Conservation (phyloP, 2,888 invertebrate species). For the Drosophila prostipennis region DNA sequence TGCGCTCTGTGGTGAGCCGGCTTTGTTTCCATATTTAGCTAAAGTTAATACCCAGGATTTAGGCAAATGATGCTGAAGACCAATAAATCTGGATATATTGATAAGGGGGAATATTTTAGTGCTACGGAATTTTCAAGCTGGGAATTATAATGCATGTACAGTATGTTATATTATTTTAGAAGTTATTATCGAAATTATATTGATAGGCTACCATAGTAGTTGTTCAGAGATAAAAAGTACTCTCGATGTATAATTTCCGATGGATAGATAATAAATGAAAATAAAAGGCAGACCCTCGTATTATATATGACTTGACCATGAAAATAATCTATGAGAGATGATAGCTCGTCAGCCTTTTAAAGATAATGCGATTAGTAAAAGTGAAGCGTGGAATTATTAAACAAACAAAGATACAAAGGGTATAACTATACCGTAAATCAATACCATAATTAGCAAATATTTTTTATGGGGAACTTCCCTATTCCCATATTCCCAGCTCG, state of each 20-base stretch:
- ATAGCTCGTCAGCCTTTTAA: slow-evolving; percentile 7
- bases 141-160: too few relatives aligned
- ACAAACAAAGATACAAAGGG: background rate
- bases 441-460: background rate
- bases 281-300: background rate
- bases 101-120: background rate
- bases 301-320: slow-evolving; percentile 1
- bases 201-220: background rate
- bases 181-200: background rate
- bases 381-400: background rate
- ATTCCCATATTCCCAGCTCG: slow-evolving; percentile 1
- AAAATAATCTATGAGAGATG: background rate
- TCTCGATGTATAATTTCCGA: too few relatives aligned
- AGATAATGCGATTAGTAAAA: slow-evolving; percentile 8
- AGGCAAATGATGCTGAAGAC: slow-evolving; percentile 14
- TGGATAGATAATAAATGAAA: background rate
- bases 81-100: background rate
- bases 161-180: too few relatives aligned
- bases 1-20: slow-evolving; percentile 67
- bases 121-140: too few relatives aligned
- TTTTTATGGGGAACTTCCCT: slow-evolving; percentile 14
- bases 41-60: slow-evolving; percentile 46
- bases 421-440: background rate
- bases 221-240: too few relatives aligned
- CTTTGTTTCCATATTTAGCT: slow-evolving; percentile 44